Conservation (phyloP, 2,113 vertebrate genomes). For the Carassius gibelio region DNA sequence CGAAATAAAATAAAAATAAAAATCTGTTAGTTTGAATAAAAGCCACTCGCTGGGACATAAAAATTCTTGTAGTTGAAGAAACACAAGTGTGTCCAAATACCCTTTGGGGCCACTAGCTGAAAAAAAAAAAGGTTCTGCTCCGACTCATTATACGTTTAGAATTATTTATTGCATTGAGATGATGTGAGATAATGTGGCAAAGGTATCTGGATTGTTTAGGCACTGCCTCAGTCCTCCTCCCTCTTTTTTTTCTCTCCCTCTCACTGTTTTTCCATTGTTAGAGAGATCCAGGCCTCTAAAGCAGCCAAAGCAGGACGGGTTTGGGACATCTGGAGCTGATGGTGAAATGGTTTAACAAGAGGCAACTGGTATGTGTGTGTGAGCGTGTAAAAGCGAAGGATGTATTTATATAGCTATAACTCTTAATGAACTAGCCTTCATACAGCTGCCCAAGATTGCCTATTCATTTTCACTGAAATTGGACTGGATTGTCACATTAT, state of each 20-base stretch:
- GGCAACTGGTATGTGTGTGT: slow-evolving; percentile 33
- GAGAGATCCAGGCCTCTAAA: slow-evolving; percentile 63
- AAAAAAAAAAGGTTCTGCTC: neutral
- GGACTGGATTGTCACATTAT: slow-evolving; percentile 29
- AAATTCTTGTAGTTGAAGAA: neutral
- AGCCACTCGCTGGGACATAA: neutral
- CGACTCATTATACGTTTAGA: neutral
- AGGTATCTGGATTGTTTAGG: slow-evolving; percentile 30
- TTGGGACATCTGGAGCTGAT: slow-evolving; percentile 73
- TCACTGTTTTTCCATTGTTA: slow-evolving; percentile 62
- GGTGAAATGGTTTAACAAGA: slow-evolving; percentile 61
- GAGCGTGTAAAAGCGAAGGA: slow-evolving; percentile 10
- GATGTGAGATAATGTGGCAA: slow-evolving; percentile 10
- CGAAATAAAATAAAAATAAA: neutral
- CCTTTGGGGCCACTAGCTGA: neutral
- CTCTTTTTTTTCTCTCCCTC: slow-evolving; percentile 49
- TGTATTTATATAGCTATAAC: slow-evolving; percentile 9
- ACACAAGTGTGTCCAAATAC: neutral
- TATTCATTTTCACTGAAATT: slow-evolving; percentile 10
- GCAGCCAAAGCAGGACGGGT: slow-evolving; percentile 61
- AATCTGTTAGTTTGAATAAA: neutral
- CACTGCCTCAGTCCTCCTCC: slow-evolving; percentile 34
- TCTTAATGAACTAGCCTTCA: slow-evolving; percentile 30
- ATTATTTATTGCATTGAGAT: neutral
- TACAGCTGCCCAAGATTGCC: neutral